Percentiles rank a stretch among this genome's conserved stretches.
Evolutionary conservation across 2,797 vertebrate genomes (phyloP).

Genomic region (Allobates femoralis): DNA sequence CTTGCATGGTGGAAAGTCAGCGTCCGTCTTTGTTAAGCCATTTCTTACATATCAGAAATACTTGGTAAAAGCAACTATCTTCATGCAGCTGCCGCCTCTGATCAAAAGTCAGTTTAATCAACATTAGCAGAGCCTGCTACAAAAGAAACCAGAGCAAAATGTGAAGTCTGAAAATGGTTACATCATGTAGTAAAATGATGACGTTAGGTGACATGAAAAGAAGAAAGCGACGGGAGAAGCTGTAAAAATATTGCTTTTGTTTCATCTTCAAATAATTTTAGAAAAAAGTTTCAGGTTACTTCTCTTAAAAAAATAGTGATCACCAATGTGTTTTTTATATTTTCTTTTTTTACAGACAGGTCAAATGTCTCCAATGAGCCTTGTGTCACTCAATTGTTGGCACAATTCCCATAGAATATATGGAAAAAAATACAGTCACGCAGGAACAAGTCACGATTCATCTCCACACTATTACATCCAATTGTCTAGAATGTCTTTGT

Average conservation of each 20-base stretch:
- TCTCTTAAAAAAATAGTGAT: background rate
- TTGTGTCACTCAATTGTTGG: background rate
- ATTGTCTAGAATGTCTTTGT: no score
- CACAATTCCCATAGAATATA: background rate
- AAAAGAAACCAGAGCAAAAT: slow-evolving; percentile 45
- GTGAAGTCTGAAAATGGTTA: slow-evolving; percentile 45
- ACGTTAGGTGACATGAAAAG: slow-evolving; percentile 13
- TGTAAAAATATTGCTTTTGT: slow-evolving; percentile 35
- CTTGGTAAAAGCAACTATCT: slow-evolving; percentile 37
- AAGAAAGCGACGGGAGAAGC: slow-evolving; percentile 3
- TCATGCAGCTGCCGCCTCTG: slow-evolving; percentile 44
- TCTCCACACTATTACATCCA: no score
- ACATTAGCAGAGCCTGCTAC: slow-evolving; percentile 54
- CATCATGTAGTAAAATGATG: slow-evolving; percentile 33
- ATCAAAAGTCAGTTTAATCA: slow-evolving; percentile 57
- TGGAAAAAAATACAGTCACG: no score
- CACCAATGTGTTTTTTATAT: background rate
- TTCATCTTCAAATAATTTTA: slow-evolving; percentile 35
- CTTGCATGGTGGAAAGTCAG: slow-evolving; percentile 49
- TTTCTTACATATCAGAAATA: slow-evolving; percentile 57
- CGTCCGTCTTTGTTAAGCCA: slow-evolving; percentile 46
- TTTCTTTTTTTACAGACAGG: slow-evolving; percentile 26
- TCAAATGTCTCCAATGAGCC: slow-evolving; percentile 25
- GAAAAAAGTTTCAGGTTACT: slow-evolving; percentile 38
- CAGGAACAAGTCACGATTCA: no score